Evolutionary conservation across 2,888 invertebrate species (phyloP).

Genomic region (Odontomyia ornata): DNA sequence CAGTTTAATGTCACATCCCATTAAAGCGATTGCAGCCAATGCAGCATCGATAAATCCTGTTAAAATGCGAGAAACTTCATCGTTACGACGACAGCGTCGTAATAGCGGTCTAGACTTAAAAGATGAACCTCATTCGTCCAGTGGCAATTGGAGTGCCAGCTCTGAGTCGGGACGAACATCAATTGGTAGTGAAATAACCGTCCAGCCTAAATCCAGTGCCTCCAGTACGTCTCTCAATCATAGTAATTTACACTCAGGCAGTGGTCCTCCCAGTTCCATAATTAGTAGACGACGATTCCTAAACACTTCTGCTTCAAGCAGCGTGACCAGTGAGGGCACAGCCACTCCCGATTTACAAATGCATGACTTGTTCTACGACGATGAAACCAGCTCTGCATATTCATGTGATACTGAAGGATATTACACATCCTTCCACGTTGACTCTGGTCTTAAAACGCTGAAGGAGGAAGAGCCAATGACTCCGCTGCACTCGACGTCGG

Average conservation of each 20-base stretch:
- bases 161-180: slow-evolving; percentile 88
- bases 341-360: slow-evolving; percentile 82
- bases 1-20: slow-evolving; percentile 68
- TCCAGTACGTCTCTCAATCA: slow-evolving; percentile 76
- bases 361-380: slow-evolving; percentile 77
- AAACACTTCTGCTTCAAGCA: slow-evolving; percentile 82
- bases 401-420: slow-evolving; percentile 98
- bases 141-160: slow-evolving; percentile 95
- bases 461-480: slow-evolving; percentile 81
- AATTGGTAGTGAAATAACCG: slow-evolving; percentile 82
- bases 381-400: slow-evolving; percentile 90
- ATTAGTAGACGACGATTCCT: slow-evolving; percentile 73
- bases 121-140: slow-evolving; percentile 88
- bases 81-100: slow-evolving; percentile 75
- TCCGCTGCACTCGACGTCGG: slow-evolving; percentile 76
- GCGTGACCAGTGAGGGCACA: slow-evolving; percentile 86
- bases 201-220: slow-evolving; percentile 75
- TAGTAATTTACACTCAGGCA: slow-evolving; percentile 64
- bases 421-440: slow-evolving; percentile 97
- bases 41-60: slow-evolving; percentile 66
- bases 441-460: slow-evolving; percentile 88
- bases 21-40: slow-evolving; percentile 57
- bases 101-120: slow-evolving; percentile 69
- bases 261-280: slow-evolving; percentile 74
- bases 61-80: slow-evolving; percentile 79